Evolutionary conservation across 2,113 vertebrate genomes (phyloP), one percentile per base, ranked within the genome.

Genomic region (Maccullochella peelii): DNA sequence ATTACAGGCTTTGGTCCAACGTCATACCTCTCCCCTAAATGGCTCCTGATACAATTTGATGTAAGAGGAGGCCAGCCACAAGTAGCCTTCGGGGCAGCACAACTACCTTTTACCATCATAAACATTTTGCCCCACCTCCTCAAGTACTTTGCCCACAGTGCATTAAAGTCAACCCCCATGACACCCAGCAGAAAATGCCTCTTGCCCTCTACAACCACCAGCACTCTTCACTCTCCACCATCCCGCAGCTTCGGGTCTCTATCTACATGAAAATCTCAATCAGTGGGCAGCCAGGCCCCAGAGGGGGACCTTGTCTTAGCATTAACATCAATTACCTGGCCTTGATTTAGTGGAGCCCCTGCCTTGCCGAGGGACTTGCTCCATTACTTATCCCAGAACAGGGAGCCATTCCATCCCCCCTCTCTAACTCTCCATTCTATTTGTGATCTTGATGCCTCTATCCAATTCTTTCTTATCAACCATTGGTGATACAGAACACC

Each of bases 261-360:
- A 84, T 90, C 88, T 84, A n/a, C 30, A 79, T 40, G 36, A 80
- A 65, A 14, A 87, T 88, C 87, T 88, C 77, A 42, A 40, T 85
- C 80, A 86, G 83, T 14, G 59, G 54, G 73, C 84, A 85, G 63
- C 84, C 77, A 70, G 87, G 66, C 71, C 89, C 79, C 89, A 55
- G n/a, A 73, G 69, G 5, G 21, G 73, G 83, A 82, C 88, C 76
- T 73, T 40, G 79, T 62, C 87, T 85, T 67, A 68, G 84, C 90
- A 93, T 94, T 93, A 95, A 83, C 91, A 90, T 93, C 90, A 93
- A 91, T 94, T 94, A 93, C 81, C 73, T 71, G 36, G 63, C 83
- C 87, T 61, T 92, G 88, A 92, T 93, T 93, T 92, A 92, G 91
- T 91, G 86, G 91, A 80, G 61, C 83, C 74, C 75, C 63, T 44